Evolutionary conservation across 2,888 invertebrate species (phyloP), one percentile per base, ranked within the genome.

Genomic region (Xestia c-nigrum): DNA sequence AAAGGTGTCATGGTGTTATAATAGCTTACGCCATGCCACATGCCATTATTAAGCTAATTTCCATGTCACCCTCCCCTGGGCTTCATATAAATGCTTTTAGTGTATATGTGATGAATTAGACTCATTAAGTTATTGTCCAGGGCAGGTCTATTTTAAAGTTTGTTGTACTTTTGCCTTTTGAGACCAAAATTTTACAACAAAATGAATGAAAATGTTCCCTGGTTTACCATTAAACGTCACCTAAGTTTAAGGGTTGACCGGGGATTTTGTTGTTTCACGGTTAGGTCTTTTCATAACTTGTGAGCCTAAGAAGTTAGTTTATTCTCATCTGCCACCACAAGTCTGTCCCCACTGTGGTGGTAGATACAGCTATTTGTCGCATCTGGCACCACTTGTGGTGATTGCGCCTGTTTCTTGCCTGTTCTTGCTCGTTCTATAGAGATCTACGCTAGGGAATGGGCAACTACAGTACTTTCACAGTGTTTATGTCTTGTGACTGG

Each of bases 61-160:
- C n/a, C 79, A 70, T 83, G 86, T 74, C 1, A 6, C 16, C 1
- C 3, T 55, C 79, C 66, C 86, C 46, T 64, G 74, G 72, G 75
- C 0, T 31, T 43, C 31, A 64, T 73, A 55, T 76, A 31, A 73
- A 66, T 7, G 86, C 85, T 85, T 85, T 85, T 85, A 85, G 75
- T 46, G 40, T 55, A 68, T 55, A 78, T 64, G n/a, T 80, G 64
- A 84, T 63, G 73, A 72, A 75, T 74, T 40, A 76, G 16, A 57
- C 64, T 59, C 43, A 46, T 78, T 82, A 59, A 1, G 16, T 38
- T 24, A 24, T 38, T 38, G 43, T 47, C n/a, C 19, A 46, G 21
- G n/a, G n/a, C 10, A 5, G 14, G 55, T 50, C 21, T 59, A 31
- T 65, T 78, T 65, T 24, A 6, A 38, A 82, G 16, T 43, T 19